Base-by-base conservation (phyloP, 37 sponge, comb jelly and placozoan genomes). In the Mnemiopsis leidyi region DNA sequence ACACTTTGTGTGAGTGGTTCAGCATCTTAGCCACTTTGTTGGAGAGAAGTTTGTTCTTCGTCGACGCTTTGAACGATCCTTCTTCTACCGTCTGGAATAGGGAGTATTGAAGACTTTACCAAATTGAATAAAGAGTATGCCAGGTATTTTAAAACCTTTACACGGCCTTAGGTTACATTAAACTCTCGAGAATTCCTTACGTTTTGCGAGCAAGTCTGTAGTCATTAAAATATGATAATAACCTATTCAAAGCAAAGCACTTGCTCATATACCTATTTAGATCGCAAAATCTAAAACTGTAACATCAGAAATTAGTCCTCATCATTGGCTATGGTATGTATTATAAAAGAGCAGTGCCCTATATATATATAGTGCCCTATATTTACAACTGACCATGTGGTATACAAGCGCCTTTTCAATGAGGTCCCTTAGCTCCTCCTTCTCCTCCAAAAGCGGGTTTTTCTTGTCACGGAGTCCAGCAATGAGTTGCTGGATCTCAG, bases 1-100 rank as follows among this genome's bases (percentile, higher is more conserved):
- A 67, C 39, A 85, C 90, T 38, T 85, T 85, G 61, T 85, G 90
- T 1, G 90, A 85, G 0, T 32, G 39, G 67, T 85, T 85, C 29
- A 85, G 67, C 90, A 85, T 85, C 90, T 85, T 85, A 26, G 90
- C 90, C 0, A 85, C 67, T 26, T 85, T 85, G 90, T 85, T 85
- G 30, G 90, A 38, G 25, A 85, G 90, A 0, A 85, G 90, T 26
- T 40, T 85, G 90, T 85, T 85, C 39, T 38, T 38, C 26, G 90
- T 38, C 24, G 90, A 85, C 0, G 90, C 90, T 40, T 85, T 85
- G 39, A 85, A 36, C 1, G 90, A 38, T 38, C 90, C 90, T 39
- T 85, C 61, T 37, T 85, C 90, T 23, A 85, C 90, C 90, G 90
- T 85, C 90, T 85, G 90, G 23, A 85, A 40, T n/a, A n/a, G n/a